phyloP scores from a whole-genome alignment of 2,113 vertebrate genomes.

The Canis aureus region DNA sequence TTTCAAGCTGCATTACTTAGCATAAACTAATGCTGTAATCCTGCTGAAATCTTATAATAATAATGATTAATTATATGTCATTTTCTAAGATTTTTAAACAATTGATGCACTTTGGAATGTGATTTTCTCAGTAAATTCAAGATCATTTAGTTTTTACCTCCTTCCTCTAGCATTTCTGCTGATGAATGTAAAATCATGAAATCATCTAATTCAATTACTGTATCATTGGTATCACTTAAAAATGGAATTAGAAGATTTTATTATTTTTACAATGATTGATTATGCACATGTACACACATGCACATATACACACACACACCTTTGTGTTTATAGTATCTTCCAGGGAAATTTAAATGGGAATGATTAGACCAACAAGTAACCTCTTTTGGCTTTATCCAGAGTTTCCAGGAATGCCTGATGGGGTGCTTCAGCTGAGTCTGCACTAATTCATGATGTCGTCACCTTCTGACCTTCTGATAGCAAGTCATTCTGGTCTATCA shows the following conservation, averaged over 20 bases:
- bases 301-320: too few relatives aligned
- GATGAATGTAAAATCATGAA: slow-evolving; percentile 42
- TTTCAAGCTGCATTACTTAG: slow-evolving; percentile 62
- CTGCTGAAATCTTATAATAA: slow-evolving; percentile 69
- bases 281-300: neutral
- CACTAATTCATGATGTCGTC: neutral
- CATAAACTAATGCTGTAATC: slow-evolving; percentile 71
- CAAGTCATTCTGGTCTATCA: neutral
- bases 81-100: slow-evolving; percentile 64
- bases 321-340: slow-evolving; percentile 22
- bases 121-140: slow-evolving; percentile 47
- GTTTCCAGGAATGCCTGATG: neutral
- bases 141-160: slow-evolving; percentile 20
- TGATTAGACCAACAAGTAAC: neutral
- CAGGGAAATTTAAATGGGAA: slow-evolving; percentile 1
- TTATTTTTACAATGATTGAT: slow-evolving; percentile 36
- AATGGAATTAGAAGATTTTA: slow-evolving; percentile 37
- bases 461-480: neutral
- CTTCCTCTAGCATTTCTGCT: slow-evolving; percentile 32
- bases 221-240: slow-evolving; percentile 32
- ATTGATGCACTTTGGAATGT: slow-evolving; percentile 64
- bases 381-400: neutral
- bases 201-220: slow-evolving; percentile 16
- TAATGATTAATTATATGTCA: slow-evolving; percentile 71
- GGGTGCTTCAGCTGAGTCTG: neutral